phyloP scores from a whole-genome alignment of 2,797 vertebrate genomes.

The Poecilia picta region DNA sequence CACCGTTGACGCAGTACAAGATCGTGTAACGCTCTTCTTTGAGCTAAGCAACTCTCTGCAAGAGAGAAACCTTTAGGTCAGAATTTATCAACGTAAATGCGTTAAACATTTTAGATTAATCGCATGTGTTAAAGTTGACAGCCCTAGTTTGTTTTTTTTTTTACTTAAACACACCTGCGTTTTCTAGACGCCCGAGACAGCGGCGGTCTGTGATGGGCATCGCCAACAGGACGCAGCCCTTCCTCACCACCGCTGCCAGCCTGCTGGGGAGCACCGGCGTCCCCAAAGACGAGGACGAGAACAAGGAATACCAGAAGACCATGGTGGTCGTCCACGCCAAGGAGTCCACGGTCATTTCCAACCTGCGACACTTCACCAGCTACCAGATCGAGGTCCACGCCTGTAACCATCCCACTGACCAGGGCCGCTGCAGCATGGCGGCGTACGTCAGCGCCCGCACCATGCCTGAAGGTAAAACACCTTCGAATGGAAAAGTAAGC shows the following conservation, averaged over 20 bases:
- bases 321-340: constrained; percentile 81
- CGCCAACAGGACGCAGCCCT: constrained; percentile 80
- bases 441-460: constrained; percentile 95
- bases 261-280: constrained; percentile 54
- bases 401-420: constrained; percentile 86
- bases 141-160: not conserved
- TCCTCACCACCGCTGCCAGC: constrained; percentile 72
- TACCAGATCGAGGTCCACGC: constrained; percentile 97
- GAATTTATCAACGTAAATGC: too few relatives aligned
- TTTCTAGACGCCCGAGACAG: constrained; percentile 81
- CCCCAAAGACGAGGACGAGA: constrained; percentile 53
- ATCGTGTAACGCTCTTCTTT: too few relatives aligned
- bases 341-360: constrained; percentile 92
- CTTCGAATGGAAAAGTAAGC: not conserved
- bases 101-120: too few relatives aligned
- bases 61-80: too few relatives aligned
- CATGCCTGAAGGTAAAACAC: constrained; percentile 89
- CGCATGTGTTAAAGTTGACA: too few relatives aligned
- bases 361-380: constrained; percentile 92
- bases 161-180: not conserved
- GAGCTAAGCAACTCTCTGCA: too few relatives aligned
- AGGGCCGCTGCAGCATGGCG: constrained; percentile 89
- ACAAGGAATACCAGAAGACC: constrained; percentile 71
- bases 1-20: too few relatives aligned
- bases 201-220: constrained; percentile 84